Evolutionary conservation across 2,888 invertebrate genomes (phyloP).

Genomic region (Germaria angustata): DNA sequence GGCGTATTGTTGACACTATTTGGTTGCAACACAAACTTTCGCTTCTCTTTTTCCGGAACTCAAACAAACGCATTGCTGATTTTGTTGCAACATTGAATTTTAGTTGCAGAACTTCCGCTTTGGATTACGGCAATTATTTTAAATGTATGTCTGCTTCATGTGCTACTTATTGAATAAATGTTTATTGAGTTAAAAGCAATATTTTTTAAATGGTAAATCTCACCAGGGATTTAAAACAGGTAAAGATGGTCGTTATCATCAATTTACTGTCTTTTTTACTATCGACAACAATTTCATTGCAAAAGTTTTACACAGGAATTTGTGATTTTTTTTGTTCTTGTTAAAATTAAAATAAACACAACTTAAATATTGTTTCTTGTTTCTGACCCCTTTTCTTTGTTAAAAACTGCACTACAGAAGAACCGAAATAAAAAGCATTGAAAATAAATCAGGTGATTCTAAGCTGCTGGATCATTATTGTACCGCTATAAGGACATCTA

Average conservation of each 20-base stretch:
- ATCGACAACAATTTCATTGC: too few species aligned
- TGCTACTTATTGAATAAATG: conserved; percentile 8
- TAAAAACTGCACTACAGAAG: too few species aligned
- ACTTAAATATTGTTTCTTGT: too few species aligned
- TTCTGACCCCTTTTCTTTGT: too few species aligned
- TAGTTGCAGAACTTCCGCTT: neutral
- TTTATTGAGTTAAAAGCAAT: neutral
- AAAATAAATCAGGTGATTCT: too few species aligned
- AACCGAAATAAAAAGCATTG: too few species aligned
- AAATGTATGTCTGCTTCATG: neutral
- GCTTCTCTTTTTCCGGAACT: neutral
- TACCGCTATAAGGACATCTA: too few species aligned
- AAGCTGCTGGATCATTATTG: too few species aligned
- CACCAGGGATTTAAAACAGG: neutral
- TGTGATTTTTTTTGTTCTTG: too few species aligned
- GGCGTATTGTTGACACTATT: conserved; percentile 26
- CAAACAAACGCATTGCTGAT: conserved; percentile 27
- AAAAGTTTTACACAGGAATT: too few species aligned
- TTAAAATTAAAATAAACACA: too few species aligned
- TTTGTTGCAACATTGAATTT: conserved; percentile 17
- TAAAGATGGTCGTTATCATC: neutral
- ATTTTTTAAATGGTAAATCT: neutral
- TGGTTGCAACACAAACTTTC: conserved; percentile 32
- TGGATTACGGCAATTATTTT: neutral
- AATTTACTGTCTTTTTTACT: neutral